Percentiles rank a stretch among this genome's conserved stretches.
These are phyloP conservation scores for Tachina fera DNA, from an alignment of 2,888 invertebrate species.

Conservation along the genomic window DNA sequence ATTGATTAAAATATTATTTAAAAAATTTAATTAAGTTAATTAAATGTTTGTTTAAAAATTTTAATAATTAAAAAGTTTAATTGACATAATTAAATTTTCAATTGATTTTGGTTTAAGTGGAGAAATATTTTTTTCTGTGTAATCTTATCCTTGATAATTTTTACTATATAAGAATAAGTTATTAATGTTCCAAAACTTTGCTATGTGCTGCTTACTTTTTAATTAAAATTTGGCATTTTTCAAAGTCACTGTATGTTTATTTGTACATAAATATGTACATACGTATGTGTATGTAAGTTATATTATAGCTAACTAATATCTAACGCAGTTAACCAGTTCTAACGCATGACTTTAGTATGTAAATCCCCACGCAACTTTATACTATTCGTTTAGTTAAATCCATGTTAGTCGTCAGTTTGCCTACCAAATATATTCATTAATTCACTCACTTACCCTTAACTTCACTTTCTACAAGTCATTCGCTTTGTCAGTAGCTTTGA, in stretches of 20 bases:
- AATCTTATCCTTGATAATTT: too few species aligned
- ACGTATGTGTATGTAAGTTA: not conserved
- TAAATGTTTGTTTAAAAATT: too few species aligned
- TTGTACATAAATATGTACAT: not conserved
- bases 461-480: slow-evolving; percentile 17
- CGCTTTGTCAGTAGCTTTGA: slow-evolving; percentile 37
- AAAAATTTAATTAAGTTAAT: too few species aligned
- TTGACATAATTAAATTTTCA: too few species aligned
- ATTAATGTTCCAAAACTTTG: too few species aligned
- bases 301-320: slow-evolving; percentile 13
- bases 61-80: too few species aligned
- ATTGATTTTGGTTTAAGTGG: too few species aligned
- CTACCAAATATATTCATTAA: slow-evolving; percentile 22
- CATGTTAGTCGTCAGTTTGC: slow-evolving; percentile 42
- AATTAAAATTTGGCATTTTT: not conserved
- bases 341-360: slow-evolving; percentile 54
- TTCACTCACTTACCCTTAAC: not conserved
- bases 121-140: too few species aligned
- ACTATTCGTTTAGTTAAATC: slow-evolving; percentile 38
- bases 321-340: slow-evolving; percentile 41
- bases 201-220: too few species aligned
- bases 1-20: too few species aligned
- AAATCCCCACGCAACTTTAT: slow-evolving; percentile 36
- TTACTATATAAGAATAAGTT: too few species aligned
- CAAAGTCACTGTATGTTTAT: not conserved